phyloP scores from a whole-genome alignment of 2,888 invertebrate genomes.

The Campaea margaritaria region DNA sequence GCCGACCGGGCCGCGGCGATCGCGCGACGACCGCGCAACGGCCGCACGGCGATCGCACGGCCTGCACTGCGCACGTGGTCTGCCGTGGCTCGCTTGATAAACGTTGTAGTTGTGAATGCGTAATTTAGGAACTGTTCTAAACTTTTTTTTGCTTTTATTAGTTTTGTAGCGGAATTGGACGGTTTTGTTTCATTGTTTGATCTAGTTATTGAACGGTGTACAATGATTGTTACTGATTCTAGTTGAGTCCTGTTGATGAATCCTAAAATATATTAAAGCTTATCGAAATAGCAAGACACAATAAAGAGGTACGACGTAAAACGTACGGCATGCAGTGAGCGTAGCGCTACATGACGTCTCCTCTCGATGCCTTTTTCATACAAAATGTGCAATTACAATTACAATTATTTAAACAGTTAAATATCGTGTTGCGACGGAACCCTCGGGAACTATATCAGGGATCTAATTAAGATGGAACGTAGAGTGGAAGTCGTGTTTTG shows the following conservation, averaged over 20 bases:
- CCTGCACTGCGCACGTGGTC: too few species aligned
- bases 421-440: not conserved
- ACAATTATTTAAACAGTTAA: too few species aligned
- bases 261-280: not conserved
- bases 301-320: too few species aligned
- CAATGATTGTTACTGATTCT: not conserved
- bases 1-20: too few species aligned
- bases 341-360: too few species aligned
- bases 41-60: too few species aligned
- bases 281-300: not conserved
- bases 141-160: slow-evolving; percentile 7
- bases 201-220: not conserved
- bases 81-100: not conserved
- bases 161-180: not conserved
- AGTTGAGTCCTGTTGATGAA: too few species aligned
- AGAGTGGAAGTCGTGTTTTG: slow-evolving; percentile 1
- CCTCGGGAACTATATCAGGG: not conserved
- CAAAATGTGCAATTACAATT: not conserved
- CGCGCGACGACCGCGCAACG: too few species aligned
- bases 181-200: not conserved
- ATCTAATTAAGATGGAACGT: not conserved
- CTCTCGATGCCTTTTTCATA: too few species aligned
- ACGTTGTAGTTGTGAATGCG: slow-evolving; percentile 1
- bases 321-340: too few species aligned
- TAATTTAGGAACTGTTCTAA: slow-evolving; percentile 1